These are phyloP conservation scores for Byasa hedistus DNA, from an alignment of 2,888 invertebrate species.

Conservation along the genomic window DNA sequence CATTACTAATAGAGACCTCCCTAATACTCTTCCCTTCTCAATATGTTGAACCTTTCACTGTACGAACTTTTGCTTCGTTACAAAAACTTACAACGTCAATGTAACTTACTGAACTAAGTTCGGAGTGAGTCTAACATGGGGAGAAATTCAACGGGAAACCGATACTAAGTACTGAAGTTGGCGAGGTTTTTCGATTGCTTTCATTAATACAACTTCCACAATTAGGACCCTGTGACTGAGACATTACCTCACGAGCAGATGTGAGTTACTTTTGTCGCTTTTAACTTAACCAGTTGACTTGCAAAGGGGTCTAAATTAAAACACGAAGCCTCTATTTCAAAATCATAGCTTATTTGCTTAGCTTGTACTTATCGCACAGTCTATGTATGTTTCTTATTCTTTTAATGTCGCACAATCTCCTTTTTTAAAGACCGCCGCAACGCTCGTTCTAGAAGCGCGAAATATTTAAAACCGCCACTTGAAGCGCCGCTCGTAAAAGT, in stretches of 20 bases:
- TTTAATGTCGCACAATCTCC: background rate
- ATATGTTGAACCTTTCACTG: background rate
- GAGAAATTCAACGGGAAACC: conserved; percentile 19
- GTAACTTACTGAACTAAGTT: conserved; percentile 19
- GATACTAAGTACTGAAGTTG: conserved; percentile 29
- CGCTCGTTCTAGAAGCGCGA: conserved; percentile 3
- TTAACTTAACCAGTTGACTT: background rate
- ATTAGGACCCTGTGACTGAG: conserved; percentile 20
- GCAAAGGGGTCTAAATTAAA: too few species aligned
- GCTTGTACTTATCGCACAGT: too few species aligned
- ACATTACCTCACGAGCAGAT: conserved; percentile 14
- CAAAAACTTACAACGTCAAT: conserved; percentile 27
- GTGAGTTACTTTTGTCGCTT: conserved; percentile 12
- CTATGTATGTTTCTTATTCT: background rate
- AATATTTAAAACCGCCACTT: background rate
- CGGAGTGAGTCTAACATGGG: conserved; percentile 9
- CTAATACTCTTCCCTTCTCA: background rate
- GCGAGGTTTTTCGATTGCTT: conserved; percentile 26
- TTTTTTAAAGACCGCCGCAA: background rate
- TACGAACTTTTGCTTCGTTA: conserved; percentile 7
- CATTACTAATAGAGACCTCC: too few species aligned
- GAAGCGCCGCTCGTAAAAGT: conserved; percentile 14
- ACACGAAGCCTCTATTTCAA: too few species aligned
- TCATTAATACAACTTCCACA: conserved; percentile 27
- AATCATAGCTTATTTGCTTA: too few species aligned